phyloP scores from a whole-genome alignment of 2,888 invertebrate genomes.

The Caenorhabditis sinica region DNA sequence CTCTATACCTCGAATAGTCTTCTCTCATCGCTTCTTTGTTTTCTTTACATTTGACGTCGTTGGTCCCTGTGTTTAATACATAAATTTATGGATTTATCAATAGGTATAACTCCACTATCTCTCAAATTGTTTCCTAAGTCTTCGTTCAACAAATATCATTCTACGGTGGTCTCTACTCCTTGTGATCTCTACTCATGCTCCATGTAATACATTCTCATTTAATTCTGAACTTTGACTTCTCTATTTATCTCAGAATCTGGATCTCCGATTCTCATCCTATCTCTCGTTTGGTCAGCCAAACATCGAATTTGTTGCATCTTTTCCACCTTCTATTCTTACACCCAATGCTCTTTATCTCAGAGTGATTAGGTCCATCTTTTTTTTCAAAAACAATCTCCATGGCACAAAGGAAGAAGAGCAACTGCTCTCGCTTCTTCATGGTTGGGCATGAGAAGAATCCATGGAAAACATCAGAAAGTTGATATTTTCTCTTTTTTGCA shows the following conservation, averaged over 20 bases:
- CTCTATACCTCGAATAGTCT: constrained; percentile 28
- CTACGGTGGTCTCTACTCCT: too few relatives aligned
- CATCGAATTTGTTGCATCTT: constrained; percentile 26
- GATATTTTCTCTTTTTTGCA: constrained; percentile 6
- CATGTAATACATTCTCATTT: neutral
- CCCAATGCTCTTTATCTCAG: neutral
- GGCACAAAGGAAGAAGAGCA: constrained; percentile 5
- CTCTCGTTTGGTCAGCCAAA: constrained; percentile 29
- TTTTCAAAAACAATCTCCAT: constrained; percentile 15
- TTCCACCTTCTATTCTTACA: neutral
- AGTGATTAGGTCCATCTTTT: neutral
- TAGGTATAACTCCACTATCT: too few relatives aligned
- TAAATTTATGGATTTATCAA: too few relatives aligned
- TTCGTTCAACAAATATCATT: too few relatives aligned
- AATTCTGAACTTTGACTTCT: neutral
- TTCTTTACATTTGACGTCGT: constrained; percentile 2
- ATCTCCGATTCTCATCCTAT: constrained; percentile 4
- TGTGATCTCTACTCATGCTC: too few relatives aligned
- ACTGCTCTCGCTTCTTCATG: constrained; percentile 11
- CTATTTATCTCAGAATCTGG: neutral
- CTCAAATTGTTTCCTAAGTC: too few relatives aligned
- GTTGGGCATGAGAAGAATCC: neutral
- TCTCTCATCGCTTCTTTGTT: neutral
- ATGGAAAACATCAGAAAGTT: constrained; percentile 2
- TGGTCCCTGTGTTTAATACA: constrained; percentile 10